Conservation (phyloP, 2,888 invertebrate genomes). For the Acheta domesticus region DNA sequence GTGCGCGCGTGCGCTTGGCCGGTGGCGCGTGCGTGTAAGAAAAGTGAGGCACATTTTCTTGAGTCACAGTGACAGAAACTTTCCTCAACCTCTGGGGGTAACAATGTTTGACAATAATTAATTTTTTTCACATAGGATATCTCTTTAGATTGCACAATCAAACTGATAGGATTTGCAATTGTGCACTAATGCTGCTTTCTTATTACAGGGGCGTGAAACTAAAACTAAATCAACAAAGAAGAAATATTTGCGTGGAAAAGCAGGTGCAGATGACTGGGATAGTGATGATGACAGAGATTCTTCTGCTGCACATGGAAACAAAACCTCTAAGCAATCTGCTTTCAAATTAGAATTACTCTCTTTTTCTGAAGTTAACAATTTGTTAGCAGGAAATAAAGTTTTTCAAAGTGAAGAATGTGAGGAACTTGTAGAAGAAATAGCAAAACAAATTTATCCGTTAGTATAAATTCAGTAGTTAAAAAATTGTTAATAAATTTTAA, state of each 20-base stretch:
- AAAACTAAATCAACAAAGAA: slow-evolving; percentile 89
- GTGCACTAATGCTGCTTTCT: no score
- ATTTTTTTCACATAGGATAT: no score
- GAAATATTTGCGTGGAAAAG: slow-evolving; percentile 57
- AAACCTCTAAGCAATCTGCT: slow-evolving; percentile 39
- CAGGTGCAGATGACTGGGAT: slow-evolving; percentile 61
- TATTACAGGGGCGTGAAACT: slow-evolving; percentile 73
- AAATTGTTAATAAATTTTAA: no score
- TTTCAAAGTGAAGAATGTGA: slow-evolving; percentile 63
- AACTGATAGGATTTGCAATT: no score
- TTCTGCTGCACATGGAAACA: neutral
- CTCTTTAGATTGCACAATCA: no score
- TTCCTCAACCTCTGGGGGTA: no score
- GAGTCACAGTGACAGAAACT: no score
- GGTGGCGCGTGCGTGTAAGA: no score
- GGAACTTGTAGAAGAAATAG: slow-evolving; percentile 66
- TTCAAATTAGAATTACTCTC: slow-evolving; percentile 64
- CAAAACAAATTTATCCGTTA: slow-evolving; percentile 65
- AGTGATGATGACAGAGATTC: slow-evolving; percentile 54
- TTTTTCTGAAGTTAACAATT: slow-evolving; percentile 62
- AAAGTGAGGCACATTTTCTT: no score
- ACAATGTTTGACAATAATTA: no score
- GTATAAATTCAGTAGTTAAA: slow-evolving; percentile 30
- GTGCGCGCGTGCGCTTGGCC: no score
- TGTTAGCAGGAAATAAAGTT: slow-evolving; percentile 52